These are phyloP conservation scores for Crambe crambe DNA, from an alignment of 37 sponge, comb jelly and placozoan species.

Conservation along the genomic window DNA sequence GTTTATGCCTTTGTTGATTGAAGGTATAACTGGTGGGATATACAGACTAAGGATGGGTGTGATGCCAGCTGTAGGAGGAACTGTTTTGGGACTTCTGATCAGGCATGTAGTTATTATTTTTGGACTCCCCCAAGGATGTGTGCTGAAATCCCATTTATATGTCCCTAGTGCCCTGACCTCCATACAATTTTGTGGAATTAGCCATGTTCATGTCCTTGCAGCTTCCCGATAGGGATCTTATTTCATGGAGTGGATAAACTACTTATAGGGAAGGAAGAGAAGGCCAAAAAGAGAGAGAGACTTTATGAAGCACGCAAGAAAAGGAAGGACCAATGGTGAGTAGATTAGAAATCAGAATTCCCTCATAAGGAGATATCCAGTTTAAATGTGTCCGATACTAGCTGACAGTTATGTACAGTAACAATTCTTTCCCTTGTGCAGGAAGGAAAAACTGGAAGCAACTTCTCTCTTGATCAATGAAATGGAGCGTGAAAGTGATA, in stretches of 20 bases:
- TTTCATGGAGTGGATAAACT: constrained; percentile 48
- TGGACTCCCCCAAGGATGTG: background rate
- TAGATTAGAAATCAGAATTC: background rate
- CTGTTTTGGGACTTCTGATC: constrained; percentile 48
- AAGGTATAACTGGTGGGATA: constrained; percentile 58
- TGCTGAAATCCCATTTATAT: background rate
- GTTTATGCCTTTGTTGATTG: background rate
- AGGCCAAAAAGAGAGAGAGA: constrained; percentile 16
- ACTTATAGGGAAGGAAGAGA: constrained; percentile 40
- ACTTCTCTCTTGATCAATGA: constrained; percentile 1
- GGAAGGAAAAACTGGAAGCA: background rate
- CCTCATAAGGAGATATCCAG: background rate
- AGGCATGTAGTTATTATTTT: constrained; percentile 24
- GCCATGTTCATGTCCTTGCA: background rate
- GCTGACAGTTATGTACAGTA: background rate
- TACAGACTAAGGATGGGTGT: constrained; percentile 57
- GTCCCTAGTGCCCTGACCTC: background rate
- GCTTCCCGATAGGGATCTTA: constrained; percentile 50
- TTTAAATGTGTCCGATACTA: background rate
- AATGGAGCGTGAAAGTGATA: no score
- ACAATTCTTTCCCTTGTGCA: background rate
- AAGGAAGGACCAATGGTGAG: constrained; percentile 16
- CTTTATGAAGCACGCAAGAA: constrained; percentile 1
- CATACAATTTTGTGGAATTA: background rate
- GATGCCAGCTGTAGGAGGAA: constrained; percentile 67